These are phyloP conservation scores for Dioctria rufipes DNA, from an alignment of 2,888 invertebrate genomes.

Conservation along the genomic window DNA sequence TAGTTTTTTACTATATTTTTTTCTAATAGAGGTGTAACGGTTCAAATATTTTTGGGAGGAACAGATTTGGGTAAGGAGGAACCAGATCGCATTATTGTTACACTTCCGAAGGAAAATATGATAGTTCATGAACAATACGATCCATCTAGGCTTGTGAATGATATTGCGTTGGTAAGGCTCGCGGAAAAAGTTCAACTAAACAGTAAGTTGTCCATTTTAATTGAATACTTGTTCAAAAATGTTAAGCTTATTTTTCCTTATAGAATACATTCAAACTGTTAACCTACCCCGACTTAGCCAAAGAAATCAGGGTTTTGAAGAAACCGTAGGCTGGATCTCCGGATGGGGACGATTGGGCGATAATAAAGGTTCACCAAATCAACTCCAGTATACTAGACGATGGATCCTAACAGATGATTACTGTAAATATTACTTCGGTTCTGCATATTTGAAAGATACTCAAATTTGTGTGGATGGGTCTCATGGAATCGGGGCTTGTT, in stretches of 20 bases:
- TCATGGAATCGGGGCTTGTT: slow-evolving; percentile 65
- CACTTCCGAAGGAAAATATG: slow-evolving; percentile 59
- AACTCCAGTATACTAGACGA: slow-evolving; percentile 33
- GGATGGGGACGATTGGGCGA: slow-evolving; percentile 42
- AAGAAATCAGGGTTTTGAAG: neutral
- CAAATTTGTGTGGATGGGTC: slow-evolving; percentile 66
- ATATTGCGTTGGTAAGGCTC: slow-evolving; percentile 67
- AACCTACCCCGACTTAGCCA: slow-evolving; percentile 28
- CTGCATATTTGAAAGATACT: slow-evolving; percentile 56
- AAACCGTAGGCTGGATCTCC: slow-evolving; percentile 1
- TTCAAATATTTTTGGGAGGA: slow-evolving; percentile 41
- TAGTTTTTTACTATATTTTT: neutral
- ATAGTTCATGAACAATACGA: slow-evolving; percentile 68
- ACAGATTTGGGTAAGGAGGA: slow-evolving; percentile 40
- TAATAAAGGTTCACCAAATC: neutral
- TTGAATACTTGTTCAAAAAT: no score
- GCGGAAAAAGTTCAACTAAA: slow-evolving; percentile 66
- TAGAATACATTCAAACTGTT: slow-evolving; percentile 10
- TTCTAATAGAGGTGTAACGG: slow-evolving; percentile 13
- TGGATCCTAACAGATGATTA: neutral
- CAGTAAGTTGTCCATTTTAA: slow-evolving; percentile 61
- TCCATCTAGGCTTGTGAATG: slow-evolving; percentile 67
- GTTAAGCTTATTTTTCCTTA: neutral
- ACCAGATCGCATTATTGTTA: slow-evolving; percentile 40
- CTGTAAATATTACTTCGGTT: neutral